Percentiles rank a stretch among this genome's conserved stretches.
Conservation (phyloP, 2,888 invertebrate genomes). For the Tenthredo mesomela region DNA sequence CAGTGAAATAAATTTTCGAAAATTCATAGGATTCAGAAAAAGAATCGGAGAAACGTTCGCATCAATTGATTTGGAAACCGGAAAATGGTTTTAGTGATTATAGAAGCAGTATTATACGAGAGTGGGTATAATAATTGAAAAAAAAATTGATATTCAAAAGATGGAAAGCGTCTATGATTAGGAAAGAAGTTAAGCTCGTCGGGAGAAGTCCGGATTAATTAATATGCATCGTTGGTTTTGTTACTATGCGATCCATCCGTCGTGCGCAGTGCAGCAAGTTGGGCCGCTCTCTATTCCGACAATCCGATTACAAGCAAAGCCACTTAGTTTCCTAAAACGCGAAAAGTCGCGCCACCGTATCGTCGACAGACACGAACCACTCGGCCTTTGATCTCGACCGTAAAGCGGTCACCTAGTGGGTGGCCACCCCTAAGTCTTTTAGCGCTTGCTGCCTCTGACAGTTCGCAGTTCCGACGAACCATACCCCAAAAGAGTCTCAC, state of each 20-base stretch:
- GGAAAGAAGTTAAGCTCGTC: background rate
- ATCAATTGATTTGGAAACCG: background rate
- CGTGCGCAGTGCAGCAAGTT: background rate
- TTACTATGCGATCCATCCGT: background rate
- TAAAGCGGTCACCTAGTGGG: constrained; percentile 31
- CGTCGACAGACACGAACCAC: constrained; percentile 31
- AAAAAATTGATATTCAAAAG: background rate
- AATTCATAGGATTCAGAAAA: background rate
- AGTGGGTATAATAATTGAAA: background rate
- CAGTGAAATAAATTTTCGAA: too few relatives aligned
- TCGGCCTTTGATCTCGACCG: constrained; percentile 40
- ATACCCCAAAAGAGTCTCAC: constrained; percentile 1
- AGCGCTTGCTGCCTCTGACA: constrained; percentile 39
- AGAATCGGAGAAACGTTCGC: background rate
- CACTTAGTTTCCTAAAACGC: constrained; percentile 47
- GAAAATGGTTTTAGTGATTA: background rate
- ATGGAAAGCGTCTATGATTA: background rate
- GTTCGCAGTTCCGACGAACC: constrained; percentile 34
- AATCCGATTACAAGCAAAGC: constrained; percentile 48
- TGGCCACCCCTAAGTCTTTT: constrained; percentile 31
- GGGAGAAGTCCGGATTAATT: background rate
- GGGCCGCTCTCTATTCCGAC: constrained; percentile 14
- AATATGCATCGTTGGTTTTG: constrained; percentile 9
- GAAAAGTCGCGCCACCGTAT: constrained; percentile 33
- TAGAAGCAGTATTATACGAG: background rate